Base-by-base conservation (phyloP, 2,113 vertebrate species). In the Perca flavescens region DNA sequence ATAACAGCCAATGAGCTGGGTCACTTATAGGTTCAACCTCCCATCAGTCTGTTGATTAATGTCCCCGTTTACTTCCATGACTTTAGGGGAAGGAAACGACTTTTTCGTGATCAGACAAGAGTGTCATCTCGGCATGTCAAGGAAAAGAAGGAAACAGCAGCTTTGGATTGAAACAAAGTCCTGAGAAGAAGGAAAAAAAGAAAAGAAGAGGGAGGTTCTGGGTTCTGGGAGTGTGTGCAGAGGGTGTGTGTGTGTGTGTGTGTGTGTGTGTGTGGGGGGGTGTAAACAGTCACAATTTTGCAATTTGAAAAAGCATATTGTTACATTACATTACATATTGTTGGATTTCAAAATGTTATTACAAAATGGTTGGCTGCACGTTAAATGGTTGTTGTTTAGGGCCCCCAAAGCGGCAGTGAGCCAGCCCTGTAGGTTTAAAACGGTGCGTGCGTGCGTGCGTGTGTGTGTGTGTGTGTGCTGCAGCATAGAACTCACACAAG, bases 1-100 rank as follows among this genome's bases (percentile, higher is more conserved):
- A 62, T 2, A 68, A 10, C 61, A 71, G 86, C 88, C 82, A 86
- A 84, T 88, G 65, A 79, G 74, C 56, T n/a, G 60, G 72, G 71
- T 75, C 77, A 65, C 28, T 16, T 49, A 61, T 5, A 28, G 84
- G 60, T 80, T 66, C 71, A 13, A 64, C 84, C 68, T 79, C 76
- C 64, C 69, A 62, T 78, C 60, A 52, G 28, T 22, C 67, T 57
- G 62, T 28, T 78, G 74, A 88, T 86, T 75, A 58, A 86, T 82
- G 80, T 61, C 52, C 43, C 57, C 15, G 43, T 70, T 87, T 50
- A 47, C 47, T 65, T 79, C 67, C 72, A 68, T 47, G 64, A 53
- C 76, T 63, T 31, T 1, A 82, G 81, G 54, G 53, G 50, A 72
- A 78, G 74, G 77, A 86, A 82, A 57, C 46, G 0, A 4, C 8